Percentiles rank a stretch among this genome's conserved stretches.
Conservation (phyloP, 2,113 vertebrate species). For the Columba janthina region DNA sequence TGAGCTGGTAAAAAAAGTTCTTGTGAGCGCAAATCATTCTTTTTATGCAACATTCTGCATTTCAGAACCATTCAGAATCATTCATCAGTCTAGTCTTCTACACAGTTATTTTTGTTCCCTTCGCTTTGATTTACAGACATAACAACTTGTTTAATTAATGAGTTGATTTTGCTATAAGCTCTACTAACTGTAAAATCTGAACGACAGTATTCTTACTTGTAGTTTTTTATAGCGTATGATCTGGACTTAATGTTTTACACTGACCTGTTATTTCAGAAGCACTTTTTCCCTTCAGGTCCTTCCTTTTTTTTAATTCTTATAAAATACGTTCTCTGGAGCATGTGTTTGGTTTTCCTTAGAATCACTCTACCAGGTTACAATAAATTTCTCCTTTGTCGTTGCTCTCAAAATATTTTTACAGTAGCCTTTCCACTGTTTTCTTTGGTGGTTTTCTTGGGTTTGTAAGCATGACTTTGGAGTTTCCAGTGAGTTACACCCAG, state of each 20-base stretch:
- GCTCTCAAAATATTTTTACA: background rate
- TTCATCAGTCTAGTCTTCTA: background rate
- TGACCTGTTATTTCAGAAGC: background rate
- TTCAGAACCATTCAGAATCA: background rate
- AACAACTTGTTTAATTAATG: background rate
- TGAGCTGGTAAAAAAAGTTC: background rate
- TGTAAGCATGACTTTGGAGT: background rate
- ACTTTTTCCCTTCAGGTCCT: background rate
- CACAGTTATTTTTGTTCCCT: background rate
- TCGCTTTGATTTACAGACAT: background rate
- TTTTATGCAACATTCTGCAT: background rate
- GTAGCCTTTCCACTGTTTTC: background rate
- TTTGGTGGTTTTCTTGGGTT: background rate
- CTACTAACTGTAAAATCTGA: background rate
- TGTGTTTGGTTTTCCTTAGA: background rate
- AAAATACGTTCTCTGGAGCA: background rate
- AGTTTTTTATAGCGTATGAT: background rate
- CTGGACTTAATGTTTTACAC: background rate
- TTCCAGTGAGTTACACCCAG: background rate
- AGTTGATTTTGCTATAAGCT: background rate
- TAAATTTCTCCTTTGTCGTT: background rate
- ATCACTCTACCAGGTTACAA: background rate
- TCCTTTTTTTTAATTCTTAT: background rate
- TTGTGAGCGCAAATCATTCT: background rate
- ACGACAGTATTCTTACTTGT: too few species aligned